These are phyloP conservation scores for Cassiopea andromeda DNA, from an alignment of 30 jellyfish, hydroid and myxozoan genomes.

Conservation along the genomic window DNA sequence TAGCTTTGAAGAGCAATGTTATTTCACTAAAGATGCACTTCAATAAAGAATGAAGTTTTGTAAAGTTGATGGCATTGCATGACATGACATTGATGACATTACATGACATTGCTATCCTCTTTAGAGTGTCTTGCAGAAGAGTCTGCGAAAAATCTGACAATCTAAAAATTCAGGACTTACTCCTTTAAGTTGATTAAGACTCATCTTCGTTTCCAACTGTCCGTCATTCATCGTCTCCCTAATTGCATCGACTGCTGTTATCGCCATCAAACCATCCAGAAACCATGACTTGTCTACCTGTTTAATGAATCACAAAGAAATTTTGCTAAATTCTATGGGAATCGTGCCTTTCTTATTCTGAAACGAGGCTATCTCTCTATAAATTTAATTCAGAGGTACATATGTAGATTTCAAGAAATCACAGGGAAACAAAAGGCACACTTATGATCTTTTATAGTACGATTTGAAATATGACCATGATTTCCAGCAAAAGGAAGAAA, in stretches of 20 bases:
- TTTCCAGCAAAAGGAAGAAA: too few species aligned
- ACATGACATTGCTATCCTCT: too few species aligned
- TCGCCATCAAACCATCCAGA: background rate
- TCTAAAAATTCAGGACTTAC: background rate
- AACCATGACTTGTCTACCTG: background rate
- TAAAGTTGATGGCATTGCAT: too few species aligned
- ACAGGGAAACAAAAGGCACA: too few species aligned
- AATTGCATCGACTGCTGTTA: background rate
- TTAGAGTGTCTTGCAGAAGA: background rate
- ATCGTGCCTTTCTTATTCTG: background rate
- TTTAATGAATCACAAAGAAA: background rate
- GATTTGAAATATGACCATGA: too few species aligned
- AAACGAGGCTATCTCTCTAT: background rate
- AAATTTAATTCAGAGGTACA: too few species aligned
- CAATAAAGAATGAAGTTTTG: too few species aligned
- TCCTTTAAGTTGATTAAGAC: background rate
- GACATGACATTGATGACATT: too few species aligned
- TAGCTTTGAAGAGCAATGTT: too few species aligned
- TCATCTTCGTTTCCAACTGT: background rate
- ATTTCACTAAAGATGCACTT: too few species aligned
- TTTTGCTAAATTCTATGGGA: background rate
- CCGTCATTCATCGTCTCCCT: background rate
- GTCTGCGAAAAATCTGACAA: background rate
- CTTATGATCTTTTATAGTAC: too few species aligned
- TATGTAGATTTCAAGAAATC: too few species aligned